A percentile compares a stretch with the other conserved stretches of the same genome.
Evolutionary conservation across 2,113 vertebrate species (phyloP).

Genomic region (Rostratula benghalensis): DNA sequence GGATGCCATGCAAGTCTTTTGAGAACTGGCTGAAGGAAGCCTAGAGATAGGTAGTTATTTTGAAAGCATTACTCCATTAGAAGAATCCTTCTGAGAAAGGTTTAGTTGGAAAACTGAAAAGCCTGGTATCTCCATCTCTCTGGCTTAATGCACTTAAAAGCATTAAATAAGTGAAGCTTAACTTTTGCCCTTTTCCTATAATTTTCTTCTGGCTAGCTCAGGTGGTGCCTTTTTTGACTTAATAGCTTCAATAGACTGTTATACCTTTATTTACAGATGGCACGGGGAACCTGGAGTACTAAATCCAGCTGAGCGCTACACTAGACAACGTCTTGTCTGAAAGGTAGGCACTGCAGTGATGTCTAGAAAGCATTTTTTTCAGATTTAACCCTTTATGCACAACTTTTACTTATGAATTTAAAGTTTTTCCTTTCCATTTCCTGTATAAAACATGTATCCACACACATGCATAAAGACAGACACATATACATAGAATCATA

Average conservation of each 20-base stretch:
- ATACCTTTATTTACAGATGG: not conserved
- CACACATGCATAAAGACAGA: not conserved
- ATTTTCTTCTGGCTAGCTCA: not conserved
- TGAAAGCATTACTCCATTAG: not conserved
- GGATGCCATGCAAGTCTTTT: not conserved
- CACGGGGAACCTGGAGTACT: not conserved
- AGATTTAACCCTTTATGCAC: not conserved
- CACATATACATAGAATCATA: not conserved
- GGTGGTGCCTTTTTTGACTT: not conserved
- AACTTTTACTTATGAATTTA: not conserved
- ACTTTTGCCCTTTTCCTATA: not conserved
- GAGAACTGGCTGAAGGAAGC: not conserved
- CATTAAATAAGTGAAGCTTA: not conserved
- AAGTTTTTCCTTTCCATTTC: not conserved
- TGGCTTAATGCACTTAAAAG: not conserved
- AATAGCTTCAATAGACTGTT: not conserved
- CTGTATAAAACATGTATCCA: not conserved
- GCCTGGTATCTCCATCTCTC: not conserved
- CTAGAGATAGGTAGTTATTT: not conserved
- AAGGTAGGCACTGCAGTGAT: not conserved
- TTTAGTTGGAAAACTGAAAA: not conserved
- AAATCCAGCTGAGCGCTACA: not conserved
- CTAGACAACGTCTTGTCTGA: not conserved
- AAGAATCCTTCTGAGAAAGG: not conserved
- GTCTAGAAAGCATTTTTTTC: not conserved